Base-by-base conservation (phyloP, 2,888 invertebrate genomes). In the Synergus japonicus region DNA sequence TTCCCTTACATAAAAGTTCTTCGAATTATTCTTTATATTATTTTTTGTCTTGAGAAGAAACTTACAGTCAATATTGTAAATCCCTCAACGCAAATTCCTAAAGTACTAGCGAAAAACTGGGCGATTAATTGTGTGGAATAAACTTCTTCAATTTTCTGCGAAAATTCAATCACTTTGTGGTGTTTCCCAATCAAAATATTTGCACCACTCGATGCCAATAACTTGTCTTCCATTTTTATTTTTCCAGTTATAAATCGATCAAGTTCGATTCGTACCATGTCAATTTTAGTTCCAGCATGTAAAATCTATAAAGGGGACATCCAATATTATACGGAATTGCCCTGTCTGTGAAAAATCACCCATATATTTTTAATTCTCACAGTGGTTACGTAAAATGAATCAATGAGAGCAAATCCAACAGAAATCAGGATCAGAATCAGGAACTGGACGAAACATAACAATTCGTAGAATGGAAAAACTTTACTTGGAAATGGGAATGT, bases 401-500 rank as follows among this genome's bases (percentile, higher is more conserved):
- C 67, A 5, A 22, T 18, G 18, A 67, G n/a, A 44, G 9, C 9
- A 44, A 18, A 67, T 18, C 18, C 44, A 41, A 18, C 44, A 9
- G 5, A 18, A 67, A 18, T 44, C 2, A 67, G 18, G 12, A 67
- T 41, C 4, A 67, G 18, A 43, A 67, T 18, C 43, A 67, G 9
- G 18, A 44, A n/a, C 18, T 44, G 66, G 1, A 67, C 4, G 4
- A 44, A 18, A 8, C 12, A 67, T 12, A 67, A 12, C n/a, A 67
- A 44, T 67, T 67, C 66, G 44, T 67, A 67, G 41, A 18, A 44
- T 18, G 66, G 66, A 4, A 44, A 67, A 44, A 12, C 12, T 8
- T 67, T 44, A 15, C 1, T 67, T n/a, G 66, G 18, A 22, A 67
- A 67, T 18, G 66, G 66, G 44, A 67, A 67, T n/a, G 43, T 44